Evolutionary conservation across 1,140 invertebrate species (phyloP), one percentile per base, ranked within the genome.

Genomic region (Globodera rostochiensis): DNA sequence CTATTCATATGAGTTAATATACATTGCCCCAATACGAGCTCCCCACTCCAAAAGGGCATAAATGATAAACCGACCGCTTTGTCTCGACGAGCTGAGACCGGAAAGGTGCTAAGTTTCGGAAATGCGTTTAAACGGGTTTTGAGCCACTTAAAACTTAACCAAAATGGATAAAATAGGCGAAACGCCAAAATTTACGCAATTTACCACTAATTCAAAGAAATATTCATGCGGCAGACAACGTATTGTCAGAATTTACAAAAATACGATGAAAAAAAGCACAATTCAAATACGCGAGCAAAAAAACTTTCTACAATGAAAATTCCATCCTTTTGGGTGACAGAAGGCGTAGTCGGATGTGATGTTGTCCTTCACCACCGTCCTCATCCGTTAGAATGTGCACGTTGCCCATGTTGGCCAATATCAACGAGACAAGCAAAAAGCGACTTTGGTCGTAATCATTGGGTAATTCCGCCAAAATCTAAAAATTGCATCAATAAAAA

Each of bases 361-460:
- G 57, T 53, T 76, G 6, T 21, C 6, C 70, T 7, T 25, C n/a
- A 21, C 8, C 60, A 70, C 21, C 75, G 47, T 50, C 50, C 5
- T 45, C 64, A 4, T 69, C 25, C 25, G 71, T 79, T 9, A 80
- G 6, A 9, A 86, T 69, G 70, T 80, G 66, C 11, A 86, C 74
- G 73, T 86, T 86, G 67, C 74, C 64, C 45, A 80, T 79, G 67
- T 86, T 86, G 8, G 85, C 81, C 75, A 86, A 64, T 36, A 86
- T 82, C 9, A 86, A 84, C 11, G 74, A 71, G 4, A 85, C 77
- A n/a, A 86, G 84, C 64, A 86, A 75, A 80, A 85, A 86, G 15
- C 85, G 84, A 70, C 79, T 76, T 49, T 79, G 75, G n/a, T 86
- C 82, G 69, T 84, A 85, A 53, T 84, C 75, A 50, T 80, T 36